A percentile compares a stretch with the other conserved stretches of the same genome.
Conservation (phyloP, 2,888 invertebrate genomes). For the Eugnorisma glareosa region DNA sequence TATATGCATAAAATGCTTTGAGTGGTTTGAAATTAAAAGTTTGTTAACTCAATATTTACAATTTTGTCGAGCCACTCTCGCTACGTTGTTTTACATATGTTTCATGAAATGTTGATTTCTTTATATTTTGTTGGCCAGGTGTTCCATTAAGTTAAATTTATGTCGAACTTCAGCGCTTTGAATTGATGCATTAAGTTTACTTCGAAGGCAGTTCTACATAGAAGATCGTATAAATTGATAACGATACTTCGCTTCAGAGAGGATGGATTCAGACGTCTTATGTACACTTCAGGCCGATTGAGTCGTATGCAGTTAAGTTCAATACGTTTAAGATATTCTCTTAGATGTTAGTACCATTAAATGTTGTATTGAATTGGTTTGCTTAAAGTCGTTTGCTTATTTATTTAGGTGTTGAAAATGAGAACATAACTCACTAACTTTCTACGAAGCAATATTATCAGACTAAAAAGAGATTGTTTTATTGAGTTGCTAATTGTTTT, state of each 20-base stretch:
- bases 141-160: conserved; percentile 13
- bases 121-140: conserved; percentile 10
- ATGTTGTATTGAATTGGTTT: conserved; percentile 16
- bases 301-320: conserved; percentile 16
- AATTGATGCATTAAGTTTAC: conserved; percentile 41
- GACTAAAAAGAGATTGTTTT: not conserved
- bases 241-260: conserved; percentile 27
- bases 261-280: conserved; percentile 28
- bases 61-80: conserved; percentile 40
- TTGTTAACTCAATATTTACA: conserved; percentile 57
- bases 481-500: conserved; percentile 37
- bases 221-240: conserved; percentile 54
- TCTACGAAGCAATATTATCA: conserved; percentile 6
- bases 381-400: not conserved
- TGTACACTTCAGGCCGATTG: conserved; percentile 20
- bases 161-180: conserved; percentile 10
- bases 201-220: conserved; percentile 19
- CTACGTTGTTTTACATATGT: conserved; percentile 7
- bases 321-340: conserved; percentile 32
- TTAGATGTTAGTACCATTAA: conserved; percentile 6
- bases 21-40: conserved; percentile 64
- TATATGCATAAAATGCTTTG: conserved; percentile 70
- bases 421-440: conserved; percentile 5
- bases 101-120: conserved; percentile 12
- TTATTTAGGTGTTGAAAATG: conserved; percentile 11